phyloP scores from a whole-genome alignment of 2,888 invertebrate species.

The Baronia brevicornis region DNA sequence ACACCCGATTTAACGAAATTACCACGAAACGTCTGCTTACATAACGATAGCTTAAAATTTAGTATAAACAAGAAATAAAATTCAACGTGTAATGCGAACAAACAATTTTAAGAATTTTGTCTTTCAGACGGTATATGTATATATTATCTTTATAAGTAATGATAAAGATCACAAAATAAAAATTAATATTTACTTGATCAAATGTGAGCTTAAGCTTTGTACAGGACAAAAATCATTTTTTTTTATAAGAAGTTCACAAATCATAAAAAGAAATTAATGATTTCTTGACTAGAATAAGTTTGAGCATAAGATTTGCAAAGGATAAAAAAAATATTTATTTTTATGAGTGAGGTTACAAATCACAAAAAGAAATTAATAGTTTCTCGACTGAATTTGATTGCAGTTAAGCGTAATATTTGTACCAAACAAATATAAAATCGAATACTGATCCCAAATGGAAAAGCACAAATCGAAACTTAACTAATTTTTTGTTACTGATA shows the following conservation, averaged over 20 bases:
- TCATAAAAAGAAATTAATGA: constrained; percentile 39
- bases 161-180: constrained; percentile 40
- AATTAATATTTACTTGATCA: constrained; percentile 26
- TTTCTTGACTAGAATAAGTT: constrained; percentile 15
- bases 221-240: constrained; percentile 13
- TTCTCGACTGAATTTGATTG: constrained; percentile 16
- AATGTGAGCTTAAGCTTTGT: constrained; percentile 13
- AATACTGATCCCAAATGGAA: constrained; percentile 16
- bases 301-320: constrained; percentile 12
- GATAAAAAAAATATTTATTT: constrained; percentile 12
- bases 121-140: constrained; percentile 25
- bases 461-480: constrained; percentile 14
- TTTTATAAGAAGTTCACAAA: constrained; percentile 38
- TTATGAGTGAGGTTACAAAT: constrained; percentile 40
- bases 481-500: too few species aligned
- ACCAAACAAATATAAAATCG: constrained; percentile 8
- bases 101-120: constrained; percentile 13
- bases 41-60: constrained; percentile 18
- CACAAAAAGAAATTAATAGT: constrained; percentile 38
- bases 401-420: constrained; percentile 11
- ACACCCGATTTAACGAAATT: constrained; percentile 59
- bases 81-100: constrained; percentile 5
- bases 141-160: constrained; percentile 39
- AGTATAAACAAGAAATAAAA: constrained; percentile 22
- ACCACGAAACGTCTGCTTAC: constrained; percentile 18